phyloP scores from a whole-genome alignment of 1,140 invertebrate genomes.

The Goniozus legneri region DNA sequence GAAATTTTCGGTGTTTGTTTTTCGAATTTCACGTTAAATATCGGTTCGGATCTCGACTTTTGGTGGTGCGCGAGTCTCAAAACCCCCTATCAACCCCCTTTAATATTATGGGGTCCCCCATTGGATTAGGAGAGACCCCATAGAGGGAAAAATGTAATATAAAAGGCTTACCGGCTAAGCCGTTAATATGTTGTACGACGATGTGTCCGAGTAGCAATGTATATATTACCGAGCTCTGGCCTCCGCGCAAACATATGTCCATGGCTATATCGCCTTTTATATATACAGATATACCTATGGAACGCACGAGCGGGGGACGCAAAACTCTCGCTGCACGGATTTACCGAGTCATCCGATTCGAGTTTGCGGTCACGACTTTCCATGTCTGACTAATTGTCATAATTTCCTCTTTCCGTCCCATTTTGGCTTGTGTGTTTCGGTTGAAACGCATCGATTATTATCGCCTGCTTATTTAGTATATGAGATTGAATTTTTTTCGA shows the following conservation, averaged over 20 bases:
- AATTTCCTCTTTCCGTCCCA: background rate
- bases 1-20: no score
- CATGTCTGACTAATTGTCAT: background rate
- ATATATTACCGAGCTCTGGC: conserved; percentile 47
- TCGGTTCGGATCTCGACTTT: background rate
- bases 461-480: background rate
- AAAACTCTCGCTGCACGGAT: background rate
- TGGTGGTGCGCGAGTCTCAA: background rate
- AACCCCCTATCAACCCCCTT: conserved; percentile 2
- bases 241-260: conserved; percentile 47
- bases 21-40: no score
- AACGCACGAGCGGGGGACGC: no score
- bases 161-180: conserved; percentile 56
- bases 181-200: conserved; percentile 54
- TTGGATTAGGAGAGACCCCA: conserved; percentile 54
- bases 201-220: conserved; percentile 42
- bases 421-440: background rate
- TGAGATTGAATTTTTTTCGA: background rate
- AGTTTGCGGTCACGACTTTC: conserved; percentile 1
- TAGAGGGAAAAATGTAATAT: conserved; percentile 58
- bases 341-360: background rate
- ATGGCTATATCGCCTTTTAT: conserved; percentile 11
- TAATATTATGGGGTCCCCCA: conserved; percentile 32
- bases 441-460: no score
- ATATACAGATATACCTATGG: conserved; percentile 10